Percentiles rank a stretch among this genome's conserved stretches.
phyloP scores from a whole-genome alignment of 64 coral and sea anemone genomes.

The Trachythela sp. region DNA sequence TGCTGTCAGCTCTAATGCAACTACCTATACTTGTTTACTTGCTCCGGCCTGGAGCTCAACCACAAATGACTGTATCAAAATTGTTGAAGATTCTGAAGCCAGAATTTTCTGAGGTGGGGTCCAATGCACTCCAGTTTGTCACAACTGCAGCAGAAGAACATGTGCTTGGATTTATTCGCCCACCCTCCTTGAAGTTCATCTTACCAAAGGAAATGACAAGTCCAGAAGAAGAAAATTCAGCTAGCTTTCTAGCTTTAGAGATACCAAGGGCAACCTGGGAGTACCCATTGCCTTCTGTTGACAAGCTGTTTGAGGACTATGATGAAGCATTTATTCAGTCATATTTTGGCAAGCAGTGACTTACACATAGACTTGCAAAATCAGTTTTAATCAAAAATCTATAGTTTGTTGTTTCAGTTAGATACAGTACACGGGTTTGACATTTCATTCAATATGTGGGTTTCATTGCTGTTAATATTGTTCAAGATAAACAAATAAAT shows the following conservation, averaged over 20 bases:
- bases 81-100: background rate
- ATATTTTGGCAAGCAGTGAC: slow-evolving; percentile 10
- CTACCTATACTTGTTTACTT: background rate
- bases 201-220: background rate
- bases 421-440: background rate
- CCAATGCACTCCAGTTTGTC: background rate
- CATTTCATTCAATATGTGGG: too few species aligned
- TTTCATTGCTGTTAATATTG: too few species aligned
- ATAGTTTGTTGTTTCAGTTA: background rate
- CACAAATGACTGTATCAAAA: background rate
- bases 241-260: background rate
- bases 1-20: background rate
- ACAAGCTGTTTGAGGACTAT: background rate
- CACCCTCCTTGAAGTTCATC: background rate
- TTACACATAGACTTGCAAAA: too few species aligned
- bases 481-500: too few species aligned
- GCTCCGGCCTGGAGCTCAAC: background rate
- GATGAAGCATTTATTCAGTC: background rate
- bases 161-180: background rate
- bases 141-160: background rate
- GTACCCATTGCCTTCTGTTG: background rate
- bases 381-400: background rate
- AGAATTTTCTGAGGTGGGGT: background rate
- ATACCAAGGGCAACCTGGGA: background rate
- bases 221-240: background rate